A percentile compares a stretch with the other conserved stretches of the same genome.
phyloP scores from a whole-genome alignment of 1,140 invertebrate species.

The Cherax quadricarinatus region DNA sequence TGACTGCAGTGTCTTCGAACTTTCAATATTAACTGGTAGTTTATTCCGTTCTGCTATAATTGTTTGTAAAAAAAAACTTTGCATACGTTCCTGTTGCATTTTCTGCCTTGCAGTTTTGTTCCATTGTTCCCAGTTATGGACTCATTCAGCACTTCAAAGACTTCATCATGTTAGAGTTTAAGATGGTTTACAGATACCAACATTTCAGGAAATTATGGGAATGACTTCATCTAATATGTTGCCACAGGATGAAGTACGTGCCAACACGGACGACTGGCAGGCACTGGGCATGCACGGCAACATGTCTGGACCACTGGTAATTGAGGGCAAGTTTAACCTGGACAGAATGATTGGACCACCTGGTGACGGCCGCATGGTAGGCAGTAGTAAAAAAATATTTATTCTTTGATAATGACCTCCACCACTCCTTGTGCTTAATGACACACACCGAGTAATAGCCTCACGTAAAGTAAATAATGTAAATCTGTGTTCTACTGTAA shows the following conservation, averaged over 20 bases:
- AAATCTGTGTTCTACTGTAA: no score
- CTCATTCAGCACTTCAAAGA: background rate
- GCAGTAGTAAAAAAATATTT: background rate
- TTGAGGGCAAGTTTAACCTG: constrained; percentile 66
- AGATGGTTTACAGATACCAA: background rate
- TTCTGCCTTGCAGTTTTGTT: no score
- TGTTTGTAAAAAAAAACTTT: no score
- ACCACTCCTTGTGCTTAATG: no score
- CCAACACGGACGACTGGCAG: constrained; percentile 72
- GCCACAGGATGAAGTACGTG: constrained; percentile 71
- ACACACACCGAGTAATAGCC: no score
- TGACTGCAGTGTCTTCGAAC: no score
- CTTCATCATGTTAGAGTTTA: no score
- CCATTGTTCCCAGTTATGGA: no score
- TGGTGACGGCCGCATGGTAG: constrained; percentile 58
- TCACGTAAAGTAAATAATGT: no score
- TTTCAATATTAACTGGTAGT: no score
- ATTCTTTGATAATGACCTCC: background rate
- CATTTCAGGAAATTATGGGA: background rate
- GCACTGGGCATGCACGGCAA: constrained; percentile 73
- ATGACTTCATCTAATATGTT: background rate
- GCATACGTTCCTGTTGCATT: no score
- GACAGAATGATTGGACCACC: constrained; percentile 71
- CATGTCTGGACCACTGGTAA: constrained; percentile 72
- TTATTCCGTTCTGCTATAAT: no score